A percentile compares a stretch with the other conserved stretches of the same genome.
These are phyloP conservation scores for Vanessa tameamea DNA, from an alignment of 1,140 invertebrate genomes.

Conservation along the genomic window DNA sequence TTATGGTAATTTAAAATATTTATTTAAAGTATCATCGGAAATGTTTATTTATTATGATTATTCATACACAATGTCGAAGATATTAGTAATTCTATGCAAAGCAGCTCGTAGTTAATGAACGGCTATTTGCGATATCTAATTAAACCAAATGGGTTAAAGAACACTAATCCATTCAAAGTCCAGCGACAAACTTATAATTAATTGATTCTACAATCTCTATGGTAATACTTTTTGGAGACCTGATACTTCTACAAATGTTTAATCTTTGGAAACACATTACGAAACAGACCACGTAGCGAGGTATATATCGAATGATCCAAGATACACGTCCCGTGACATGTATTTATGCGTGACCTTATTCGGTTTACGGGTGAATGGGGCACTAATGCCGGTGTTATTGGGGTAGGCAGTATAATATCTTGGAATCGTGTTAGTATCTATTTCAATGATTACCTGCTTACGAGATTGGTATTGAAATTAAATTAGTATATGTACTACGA, in stretches of 20 bases:
- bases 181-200: no score
- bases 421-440: conserved; percentile 4
- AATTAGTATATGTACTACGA: no score
- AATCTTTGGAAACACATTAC: conserved; percentile 27
- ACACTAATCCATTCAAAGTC: no score
- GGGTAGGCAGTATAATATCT: conserved; percentile 39
- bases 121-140: no score
- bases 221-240: background rate
- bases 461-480: background rate
- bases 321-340: conserved; percentile 54
- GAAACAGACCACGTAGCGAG: conserved; percentile 53
- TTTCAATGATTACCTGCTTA: background rate
- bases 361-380: conserved; percentile 50
- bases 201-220: background rate
- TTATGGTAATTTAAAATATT: no score
- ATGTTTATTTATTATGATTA: no score
- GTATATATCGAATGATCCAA: conserved; percentile 55
- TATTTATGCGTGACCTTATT: conserved; percentile 62
- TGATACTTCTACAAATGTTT: conserved; percentile 9
- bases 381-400: conserved; percentile 39
- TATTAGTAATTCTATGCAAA: no score
- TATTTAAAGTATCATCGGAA: no score
- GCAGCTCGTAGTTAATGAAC: no score
- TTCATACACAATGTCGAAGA: no score
- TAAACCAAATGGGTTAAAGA: no score